phyloP scores from a whole-genome alignment of 2,797 vertebrate genomes.

The Synanceia verrucosa region DNA sequence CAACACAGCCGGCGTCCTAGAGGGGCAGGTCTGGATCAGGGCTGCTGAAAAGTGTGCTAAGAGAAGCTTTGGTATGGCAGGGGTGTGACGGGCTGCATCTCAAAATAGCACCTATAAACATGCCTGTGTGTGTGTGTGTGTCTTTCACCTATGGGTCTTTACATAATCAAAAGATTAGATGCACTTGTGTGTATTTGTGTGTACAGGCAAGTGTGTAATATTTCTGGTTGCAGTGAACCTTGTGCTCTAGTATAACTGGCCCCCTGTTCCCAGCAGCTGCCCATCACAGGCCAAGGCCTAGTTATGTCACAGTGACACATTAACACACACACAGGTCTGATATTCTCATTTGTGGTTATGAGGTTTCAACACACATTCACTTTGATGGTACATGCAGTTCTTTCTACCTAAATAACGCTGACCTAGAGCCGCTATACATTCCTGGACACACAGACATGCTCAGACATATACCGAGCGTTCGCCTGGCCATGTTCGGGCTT shows the following conservation, averaged over 20 bases:
- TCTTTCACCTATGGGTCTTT: conserved; percentile 39
- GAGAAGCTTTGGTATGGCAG: conserved; percentile 36
- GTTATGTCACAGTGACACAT: conserved; percentile 65
- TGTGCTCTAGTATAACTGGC: conserved; percentile 64
- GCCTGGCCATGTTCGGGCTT: conserved; percentile 65
- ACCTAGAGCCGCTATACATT: conserved; percentile 45
- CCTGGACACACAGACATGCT: conserved; percentile 48
- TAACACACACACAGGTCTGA: conserved; percentile 12
- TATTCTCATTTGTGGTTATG: conserved; percentile 36
- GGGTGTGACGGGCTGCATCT: conserved; percentile 39
- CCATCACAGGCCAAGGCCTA: conserved; percentile 43
- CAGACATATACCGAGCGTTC: conserved; percentile 30
- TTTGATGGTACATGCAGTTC: conserved; percentile 29
- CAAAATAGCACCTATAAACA: conserved; percentile 70
- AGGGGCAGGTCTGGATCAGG: conserved; percentile 16
- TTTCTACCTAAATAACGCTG: conserved; percentile 7
- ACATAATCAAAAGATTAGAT: conserved; percentile 42
- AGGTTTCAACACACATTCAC: conserved; percentile 13
- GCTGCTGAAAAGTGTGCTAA: conserved; percentile 56
- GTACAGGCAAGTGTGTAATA: conserved; percentile 20
- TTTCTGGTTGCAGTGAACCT: conserved; percentile 69
- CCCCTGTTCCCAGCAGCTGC: conserved; percentile 61
- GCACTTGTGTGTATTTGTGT: conserved; percentile 23
- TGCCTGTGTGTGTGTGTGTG: conserved; percentile 23
- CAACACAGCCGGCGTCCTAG: neutral